These are phyloP conservation scores for Leptopilina boulardi DNA, from an alignment of 1,140 invertebrate genomes.

Conservation along the genomic window DNA sequence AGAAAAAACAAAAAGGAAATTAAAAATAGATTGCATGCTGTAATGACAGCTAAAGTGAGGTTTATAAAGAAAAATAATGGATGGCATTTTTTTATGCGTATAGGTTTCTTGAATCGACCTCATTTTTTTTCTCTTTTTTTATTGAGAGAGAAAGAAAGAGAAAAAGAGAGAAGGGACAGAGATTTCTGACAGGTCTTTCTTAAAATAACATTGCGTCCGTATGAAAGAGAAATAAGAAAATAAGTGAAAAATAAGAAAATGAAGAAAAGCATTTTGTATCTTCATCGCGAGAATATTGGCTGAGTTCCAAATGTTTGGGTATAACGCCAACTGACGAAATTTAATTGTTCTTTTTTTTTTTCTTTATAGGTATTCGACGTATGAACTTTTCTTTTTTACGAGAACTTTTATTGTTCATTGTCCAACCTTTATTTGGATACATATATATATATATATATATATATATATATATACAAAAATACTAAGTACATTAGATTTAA, in stretches of 20 bases:
- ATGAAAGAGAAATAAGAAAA: slow-evolving; percentile 12
- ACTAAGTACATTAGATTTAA: background rate
- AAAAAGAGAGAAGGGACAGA: slow-evolving; percentile 15
- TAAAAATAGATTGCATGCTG: background rate
- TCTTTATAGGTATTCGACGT: background rate
- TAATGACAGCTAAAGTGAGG: slow-evolving; percentile 3
- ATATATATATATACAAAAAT: too few relatives aligned
- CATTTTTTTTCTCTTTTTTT: slow-evolving; percentile 7
- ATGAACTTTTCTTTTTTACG: background rate
- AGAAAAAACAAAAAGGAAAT: background rate
- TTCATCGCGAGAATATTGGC: slow-evolving; percentile 1
- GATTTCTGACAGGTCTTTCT: slow-evolving; percentile 6
- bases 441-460: too few relatives aligned
- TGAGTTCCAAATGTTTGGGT: background rate
- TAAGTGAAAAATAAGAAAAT: slow-evolving; percentile 26
- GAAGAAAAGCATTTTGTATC: slow-evolving; percentile 17
- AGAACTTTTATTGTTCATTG: background rate
- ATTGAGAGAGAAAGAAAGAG: too few relatives aligned
- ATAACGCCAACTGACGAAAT: background rate
- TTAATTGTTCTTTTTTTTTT: background rate
- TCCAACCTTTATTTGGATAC: background rate
- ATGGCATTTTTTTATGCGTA: background rate
- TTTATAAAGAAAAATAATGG: slow-evolving; percentile 4
- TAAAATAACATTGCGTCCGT: slow-evolving; percentile 10
- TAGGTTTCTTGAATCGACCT: slow-evolving; percentile 17